Conservation (phyloP, 2,113 vertebrate species). For the Leptobrachium leishanense region DNA sequence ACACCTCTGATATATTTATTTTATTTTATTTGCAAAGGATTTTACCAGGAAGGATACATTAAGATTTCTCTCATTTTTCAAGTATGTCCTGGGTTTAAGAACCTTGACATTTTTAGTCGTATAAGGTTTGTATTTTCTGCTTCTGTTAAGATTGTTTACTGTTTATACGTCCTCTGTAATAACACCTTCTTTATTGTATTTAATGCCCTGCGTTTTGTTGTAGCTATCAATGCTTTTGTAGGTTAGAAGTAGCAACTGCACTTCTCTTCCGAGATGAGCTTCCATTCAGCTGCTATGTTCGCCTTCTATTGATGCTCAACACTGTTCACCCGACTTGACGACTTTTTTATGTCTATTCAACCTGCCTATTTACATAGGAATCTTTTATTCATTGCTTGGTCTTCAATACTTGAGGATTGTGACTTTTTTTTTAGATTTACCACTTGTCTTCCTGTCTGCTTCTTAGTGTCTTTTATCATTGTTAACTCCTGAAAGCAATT, state of each 20-base stretch:
- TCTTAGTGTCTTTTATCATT: slow-evolving; percentile 3
- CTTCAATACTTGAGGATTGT: background rate
- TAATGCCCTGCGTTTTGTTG: background rate
- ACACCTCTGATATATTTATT: too few relatives aligned
- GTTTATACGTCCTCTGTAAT: too few relatives aligned
- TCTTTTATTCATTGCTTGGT: slow-evolving; percentile 9
- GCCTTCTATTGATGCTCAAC: background rate
- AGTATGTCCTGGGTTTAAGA: too few relatives aligned
- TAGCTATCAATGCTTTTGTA: background rate
- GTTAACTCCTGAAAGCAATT: slow-evolving; percentile 27
- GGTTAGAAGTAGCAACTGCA: background rate
- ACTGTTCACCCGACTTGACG: slow-evolving; percentile 16
- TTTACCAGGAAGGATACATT: too few relatives aligned
- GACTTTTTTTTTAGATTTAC: slow-evolving; percentile 24
- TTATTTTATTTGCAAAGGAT: too few relatives aligned
- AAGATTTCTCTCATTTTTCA: too few relatives aligned
- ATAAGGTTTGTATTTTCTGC: too few relatives aligned
- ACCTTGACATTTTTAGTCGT: too few relatives aligned
- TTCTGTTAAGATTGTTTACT: too few relatives aligned
- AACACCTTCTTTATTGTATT: too few relatives aligned
- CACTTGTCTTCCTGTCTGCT: slow-evolving; percentile 30
- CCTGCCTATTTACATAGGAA: background rate
- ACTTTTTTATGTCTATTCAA: background rate
- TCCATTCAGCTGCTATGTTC: too few relatives aligned
- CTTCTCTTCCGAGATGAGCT: background rate